Conservation (phyloP, 1,140 invertebrate genomes). For the Catajapyx aquilonaris region DNA sequence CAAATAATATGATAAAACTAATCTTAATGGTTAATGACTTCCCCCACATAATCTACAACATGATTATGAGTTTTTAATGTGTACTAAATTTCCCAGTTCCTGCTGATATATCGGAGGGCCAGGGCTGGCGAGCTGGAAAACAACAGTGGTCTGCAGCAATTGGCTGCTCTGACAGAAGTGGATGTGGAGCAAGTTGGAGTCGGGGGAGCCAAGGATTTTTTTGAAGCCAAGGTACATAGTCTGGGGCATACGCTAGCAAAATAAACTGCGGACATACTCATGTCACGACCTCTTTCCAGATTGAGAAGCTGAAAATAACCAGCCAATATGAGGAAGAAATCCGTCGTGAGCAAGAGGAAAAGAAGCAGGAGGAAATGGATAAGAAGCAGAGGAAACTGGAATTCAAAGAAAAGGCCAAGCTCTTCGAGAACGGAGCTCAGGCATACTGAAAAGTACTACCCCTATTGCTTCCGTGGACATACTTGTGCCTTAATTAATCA, state of each 20-base stretch:
- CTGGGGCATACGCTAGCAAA: not conserved
- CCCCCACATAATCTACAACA: no score
- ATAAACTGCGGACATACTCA: not conserved
- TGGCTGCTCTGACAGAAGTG: constrained; percentile 65
- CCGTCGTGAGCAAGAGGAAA: constrained; percentile 62
- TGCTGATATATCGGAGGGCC: constrained; percentile 72
- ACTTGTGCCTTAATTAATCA: no score
- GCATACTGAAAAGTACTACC: no score
- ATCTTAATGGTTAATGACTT: no score
- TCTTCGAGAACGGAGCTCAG: constrained; percentile 36
- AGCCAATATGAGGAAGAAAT: constrained; percentile 78
- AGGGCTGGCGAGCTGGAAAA: constrained; percentile 57
- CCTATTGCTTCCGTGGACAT: no score
- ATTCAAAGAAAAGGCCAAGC: constrained; percentile 61
- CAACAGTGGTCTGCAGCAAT: constrained; percentile 57
- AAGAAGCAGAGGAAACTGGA: constrained; percentile 45
- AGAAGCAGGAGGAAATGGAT: constrained; percentile 53
- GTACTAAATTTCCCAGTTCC: constrained; percentile 50
- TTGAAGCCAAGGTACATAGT: constrained; percentile 58
- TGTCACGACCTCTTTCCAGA: constrained; percentile 25
- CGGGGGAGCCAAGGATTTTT: constrained; percentile 71
- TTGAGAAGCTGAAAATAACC: constrained; percentile 51
- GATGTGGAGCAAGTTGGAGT: constrained; percentile 75
- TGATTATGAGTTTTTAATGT: no score
- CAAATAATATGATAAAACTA: not conserved